A percentile compares a stretch with the other conserved stretches of the same genome.
Conservation (phyloP, 2,888 invertebrate genomes). For the Enoplolaimus lenunculus region DNA sequence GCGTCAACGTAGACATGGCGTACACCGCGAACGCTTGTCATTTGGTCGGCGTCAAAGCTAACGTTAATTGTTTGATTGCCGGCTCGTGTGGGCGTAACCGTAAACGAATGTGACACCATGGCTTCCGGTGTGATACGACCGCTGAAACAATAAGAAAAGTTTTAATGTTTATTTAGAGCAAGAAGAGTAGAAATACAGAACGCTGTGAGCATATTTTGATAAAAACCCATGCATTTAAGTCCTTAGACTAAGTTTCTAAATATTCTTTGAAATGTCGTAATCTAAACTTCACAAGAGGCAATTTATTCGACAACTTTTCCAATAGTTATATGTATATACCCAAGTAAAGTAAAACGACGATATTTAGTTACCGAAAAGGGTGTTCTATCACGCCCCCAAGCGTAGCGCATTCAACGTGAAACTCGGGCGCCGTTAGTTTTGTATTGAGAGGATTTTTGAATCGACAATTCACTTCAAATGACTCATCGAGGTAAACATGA, state of each 20-base stretch:
- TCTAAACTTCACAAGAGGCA: too few relatives aligned
- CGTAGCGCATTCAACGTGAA: slow-evolving; percentile 8
- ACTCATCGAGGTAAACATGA: not conserved
- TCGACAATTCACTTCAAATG: not conserved
- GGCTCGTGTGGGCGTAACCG: not conserved
- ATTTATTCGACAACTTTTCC: slow-evolving; percentile 1
- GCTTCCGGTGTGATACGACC: not conserved
- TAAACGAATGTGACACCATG: not conserved
- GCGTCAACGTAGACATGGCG: not conserved
- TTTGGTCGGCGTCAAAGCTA: not conserved
- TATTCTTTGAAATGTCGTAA: too few relatives aligned
- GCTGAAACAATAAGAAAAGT: not conserved
- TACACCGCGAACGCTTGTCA: not conserved
- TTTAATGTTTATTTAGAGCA: too few relatives aligned
- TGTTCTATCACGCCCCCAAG: not conserved
- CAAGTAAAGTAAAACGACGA: not conserved
- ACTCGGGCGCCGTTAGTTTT: slow-evolving; percentile 1
- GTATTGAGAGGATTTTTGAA: slow-evolving; percentile 8
- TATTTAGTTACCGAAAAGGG: not conserved
- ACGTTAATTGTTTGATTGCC: not conserved
- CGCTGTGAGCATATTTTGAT: too few relatives aligned
- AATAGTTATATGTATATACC: not conserved
- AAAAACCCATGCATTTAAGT: too few relatives aligned
- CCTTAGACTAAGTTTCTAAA: too few relatives aligned
- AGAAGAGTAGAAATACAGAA: too few relatives aligned